Evolutionary conservation across 1,140 invertebrate species (phyloP).

Genomic region (Cepaea nemoralis): DNA sequence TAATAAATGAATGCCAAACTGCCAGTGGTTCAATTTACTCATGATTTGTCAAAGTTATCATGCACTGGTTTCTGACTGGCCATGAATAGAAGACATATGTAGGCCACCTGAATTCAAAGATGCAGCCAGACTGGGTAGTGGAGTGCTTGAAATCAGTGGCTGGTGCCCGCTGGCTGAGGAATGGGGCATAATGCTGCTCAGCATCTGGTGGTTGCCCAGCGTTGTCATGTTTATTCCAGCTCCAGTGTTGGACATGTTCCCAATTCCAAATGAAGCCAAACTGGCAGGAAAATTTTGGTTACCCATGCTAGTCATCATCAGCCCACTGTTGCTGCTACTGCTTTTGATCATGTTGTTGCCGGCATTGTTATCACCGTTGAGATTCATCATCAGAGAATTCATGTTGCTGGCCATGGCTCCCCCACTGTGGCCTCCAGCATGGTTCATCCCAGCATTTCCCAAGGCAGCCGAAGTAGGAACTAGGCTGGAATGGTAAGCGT

Average conservation of each 20-base stretch:
- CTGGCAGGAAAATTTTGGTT: neutral
- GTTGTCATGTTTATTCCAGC: slow-evolving; percentile 15
- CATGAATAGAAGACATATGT: neutral
- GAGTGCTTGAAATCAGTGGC: neutral
- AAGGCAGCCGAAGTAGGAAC: slow-evolving; percentile 36
- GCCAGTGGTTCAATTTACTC: no score
- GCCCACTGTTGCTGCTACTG: neutral
- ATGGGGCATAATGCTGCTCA: neutral
- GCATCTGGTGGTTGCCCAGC: neutral
- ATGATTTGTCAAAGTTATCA: slow-evolving; percentile 21
- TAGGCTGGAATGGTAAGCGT: slow-evolving; percentile 37
- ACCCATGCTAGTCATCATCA: neutral
- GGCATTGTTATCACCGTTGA: slow-evolving; percentile 15
- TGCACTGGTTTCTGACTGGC: slow-evolving; percentile 34
- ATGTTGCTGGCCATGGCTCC: neutral
- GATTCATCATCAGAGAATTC: slow-evolving; percentile 3
- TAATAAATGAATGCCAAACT: no score
- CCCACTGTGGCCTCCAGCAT: neutral
- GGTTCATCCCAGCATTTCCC: neutral
- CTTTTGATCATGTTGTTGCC: slow-evolving; percentile 10
- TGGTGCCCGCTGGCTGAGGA: neutral
- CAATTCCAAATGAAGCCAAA: neutral
- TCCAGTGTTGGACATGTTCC: neutral
- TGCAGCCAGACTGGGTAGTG: neutral
- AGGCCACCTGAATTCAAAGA: neutral